Evolutionary conservation across 2,888 invertebrate species (phyloP), one percentile per base, ranked within the genome.

Genomic region (Drosophila bunnanda): DNA sequence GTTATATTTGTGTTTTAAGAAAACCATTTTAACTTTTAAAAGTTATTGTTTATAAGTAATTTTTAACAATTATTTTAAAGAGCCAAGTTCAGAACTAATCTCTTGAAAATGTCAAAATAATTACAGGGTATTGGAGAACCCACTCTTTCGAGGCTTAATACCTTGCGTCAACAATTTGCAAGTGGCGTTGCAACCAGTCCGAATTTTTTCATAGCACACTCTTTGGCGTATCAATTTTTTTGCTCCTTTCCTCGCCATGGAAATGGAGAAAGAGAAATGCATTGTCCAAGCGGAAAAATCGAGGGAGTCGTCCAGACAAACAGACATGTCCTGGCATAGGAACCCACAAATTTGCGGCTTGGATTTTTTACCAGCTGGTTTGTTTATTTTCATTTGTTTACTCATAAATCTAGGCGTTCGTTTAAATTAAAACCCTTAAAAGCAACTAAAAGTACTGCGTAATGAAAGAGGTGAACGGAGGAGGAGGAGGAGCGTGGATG

Each of bases 121-220:
- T 17, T 25, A 10, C 32, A 61, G 62, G 62, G n/a, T 46, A 66
- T 39, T 12, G 1, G 32, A 20, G 0, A 25, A 15, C 65, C 43
- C 60, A 20, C 30, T 38, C 20, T 39, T 17, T 36, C 30, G 36
- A 30, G 41, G 65, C 82, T 75, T 88, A 88, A 89, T 90, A 82
- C 88, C 78, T 89, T 88, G 80, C 79, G 90, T 90, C 90, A 90
- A 90, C 90, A 90, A 85, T 85, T 86, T 88, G 82, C 80, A 77
- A 48, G 76, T 80, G 77, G 67, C 75, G 78, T 67, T 77, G 72
- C 76, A 76, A 78, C 79, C 77, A 76, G 74, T 20, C 70, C 53
- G 65, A 80, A 80, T 77, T 62, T 72, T 69, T 50, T n/a, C 28
- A 1, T 60, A 71, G 75, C 75, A 69, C 69, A 76, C 75, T 84